These are phyloP conservation scores for Lepidocyrtoides sp. DNA, from an alignment of 2,888 invertebrate genomes.

Conservation along the genomic window DNA sequence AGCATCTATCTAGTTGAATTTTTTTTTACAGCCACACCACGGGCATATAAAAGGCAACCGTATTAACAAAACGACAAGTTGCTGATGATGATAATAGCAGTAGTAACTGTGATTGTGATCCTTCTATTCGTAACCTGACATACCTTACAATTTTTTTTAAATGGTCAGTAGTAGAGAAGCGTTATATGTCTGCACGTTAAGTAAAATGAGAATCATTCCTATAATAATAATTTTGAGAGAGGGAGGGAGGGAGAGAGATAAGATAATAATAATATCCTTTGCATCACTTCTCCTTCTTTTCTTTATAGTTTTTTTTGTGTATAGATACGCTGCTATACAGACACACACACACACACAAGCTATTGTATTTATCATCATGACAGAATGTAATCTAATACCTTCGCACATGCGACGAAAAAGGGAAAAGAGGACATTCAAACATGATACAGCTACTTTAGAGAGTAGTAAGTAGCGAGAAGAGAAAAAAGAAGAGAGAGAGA, in stretches of 20 bases:
- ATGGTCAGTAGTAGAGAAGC: too few species aligned
- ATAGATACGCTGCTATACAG: too few species aligned
- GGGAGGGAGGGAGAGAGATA: conserved; percentile 33
- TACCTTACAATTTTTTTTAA: too few species aligned
- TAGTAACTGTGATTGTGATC: conserved; percentile 14
- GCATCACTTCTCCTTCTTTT: conserved; percentile 45
- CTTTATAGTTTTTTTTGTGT: conserved; percentile 31
- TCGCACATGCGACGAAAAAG: conserved; percentile 69
- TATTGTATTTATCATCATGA: conserved; percentile 69
- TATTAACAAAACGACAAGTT: too few species aligned
- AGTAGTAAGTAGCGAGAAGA: neutral
- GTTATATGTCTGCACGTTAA: neutral
- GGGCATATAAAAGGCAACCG: neutral
- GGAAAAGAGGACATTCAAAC: conserved; percentile 77
- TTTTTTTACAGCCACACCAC: neutral
- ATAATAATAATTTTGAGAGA: conserved; percentile 23
- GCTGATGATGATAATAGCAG: neutral
- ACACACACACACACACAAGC: too few species aligned
- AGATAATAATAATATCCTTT: conserved; percentile 73
- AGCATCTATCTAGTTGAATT: neutral
- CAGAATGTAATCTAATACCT: conserved; percentile 76
- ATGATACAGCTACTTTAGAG: conserved; percentile 72
- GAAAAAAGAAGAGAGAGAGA: neutral
- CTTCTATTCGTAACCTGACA: conserved; percentile 25
- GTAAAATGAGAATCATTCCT: conserved; percentile 23